phyloP scores from a whole-genome alignment of 2,888 invertebrate genomes.

The Meiosimyza platycephala region DNA sequence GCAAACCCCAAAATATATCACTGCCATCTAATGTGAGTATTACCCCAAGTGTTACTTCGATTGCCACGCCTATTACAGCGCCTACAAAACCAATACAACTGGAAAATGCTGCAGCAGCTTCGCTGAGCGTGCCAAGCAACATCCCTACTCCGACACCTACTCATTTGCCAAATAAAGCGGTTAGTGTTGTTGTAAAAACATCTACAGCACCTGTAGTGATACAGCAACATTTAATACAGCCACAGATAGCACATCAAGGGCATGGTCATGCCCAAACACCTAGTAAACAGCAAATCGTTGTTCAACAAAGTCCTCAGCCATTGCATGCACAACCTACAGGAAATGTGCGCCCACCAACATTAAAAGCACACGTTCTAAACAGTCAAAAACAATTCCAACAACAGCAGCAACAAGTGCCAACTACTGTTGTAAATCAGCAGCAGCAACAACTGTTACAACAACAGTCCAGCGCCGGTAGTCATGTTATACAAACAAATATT shows the following conservation, averaged over 20 bases:
- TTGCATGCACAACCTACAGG: conserved; percentile 63
- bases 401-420: conserved; percentile 45
- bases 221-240: conserved; percentile 47
- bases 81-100: conserved; percentile 54
- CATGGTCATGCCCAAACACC: conserved; percentile 43
- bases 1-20: conserved; percentile 4
- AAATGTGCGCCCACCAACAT: conserved; percentile 69
- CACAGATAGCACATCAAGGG: conserved; percentile 65
- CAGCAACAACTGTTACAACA: conserved; percentile 55
- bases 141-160: conserved; percentile 42
- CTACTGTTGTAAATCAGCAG: conserved; percentile 43
- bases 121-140: conserved; percentile 24
- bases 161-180: conserved; percentile 54
- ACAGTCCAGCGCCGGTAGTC: conserved; percentile 54
- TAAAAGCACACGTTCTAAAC: conserved; percentile 75
- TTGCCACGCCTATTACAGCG: conserved; percentile 51
- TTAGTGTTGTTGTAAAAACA: conserved; percentile 63
- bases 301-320: conserved; percentile 56
- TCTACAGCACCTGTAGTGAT: conserved; percentile 42
- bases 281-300: conserved; percentile 57
- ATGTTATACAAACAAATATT: conserved; percentile 55
- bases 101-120: conserved; percentile 48
- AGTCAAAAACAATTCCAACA: conserved; percentile 65
- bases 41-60: conserved; percentile 24
- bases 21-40: conserved; percentile 38